A percentile compares a stretch with the other conserved stretches of the same genome.
These are phyloP conservation scores for Pyrocoelia pectoralis DNA, from an alignment of 2,888 invertebrate species.

Conservation along the genomic window DNA sequence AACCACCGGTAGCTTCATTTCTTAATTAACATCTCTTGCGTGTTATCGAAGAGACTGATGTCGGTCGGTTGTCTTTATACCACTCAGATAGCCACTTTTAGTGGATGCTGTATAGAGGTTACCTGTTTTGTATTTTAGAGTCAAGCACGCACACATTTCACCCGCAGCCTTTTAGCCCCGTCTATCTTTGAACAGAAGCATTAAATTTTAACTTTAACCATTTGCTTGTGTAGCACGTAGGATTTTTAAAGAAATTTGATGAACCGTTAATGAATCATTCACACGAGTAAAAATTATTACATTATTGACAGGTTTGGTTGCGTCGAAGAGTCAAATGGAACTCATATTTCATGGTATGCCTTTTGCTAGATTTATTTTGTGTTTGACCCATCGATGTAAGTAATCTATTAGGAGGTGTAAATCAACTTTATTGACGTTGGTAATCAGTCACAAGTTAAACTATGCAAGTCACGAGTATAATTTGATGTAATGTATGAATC, in stretches of 20 bases:
- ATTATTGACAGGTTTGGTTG: slow-evolving; percentile 1
- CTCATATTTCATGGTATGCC: background rate
- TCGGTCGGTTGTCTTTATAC: slow-evolving; percentile 53
- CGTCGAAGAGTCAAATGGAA: background rate
- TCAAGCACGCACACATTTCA: slow-evolving; percentile 53
- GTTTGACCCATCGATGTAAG: background rate
- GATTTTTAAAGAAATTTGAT: background rate
- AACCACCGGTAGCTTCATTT: slow-evolving; percentile 59
- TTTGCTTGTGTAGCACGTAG: too few species aligned
- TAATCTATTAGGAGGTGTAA: slow-evolving; percentile 2
- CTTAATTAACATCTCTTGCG: slow-evolving; percentile 60
- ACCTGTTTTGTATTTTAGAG: slow-evolving; percentile 52
- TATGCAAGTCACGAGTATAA: slow-evolving; percentile 29
- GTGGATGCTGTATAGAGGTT: slow-evolving; percentile 53
- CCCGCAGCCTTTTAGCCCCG: slow-evolving; percentile 14
- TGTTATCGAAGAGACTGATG: slow-evolving; percentile 56
- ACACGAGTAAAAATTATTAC: background rate
- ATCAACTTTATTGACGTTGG: slow-evolving; percentile 15
- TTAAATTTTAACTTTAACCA: slow-evolving; percentile 10
- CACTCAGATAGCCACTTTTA: slow-evolving; percentile 54
- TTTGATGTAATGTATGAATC: slow-evolving; percentile 24
- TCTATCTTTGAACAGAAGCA: slow-evolving; percentile 22
- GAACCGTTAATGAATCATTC: background rate
- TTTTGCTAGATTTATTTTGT: slow-evolving; percentile 1
- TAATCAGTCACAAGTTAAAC: slow-evolving; percentile 17